Evolutionary conservation across 2,113 vertebrate genomes (phyloP).

Genomic region (Saccopteryx leptura): DNA sequence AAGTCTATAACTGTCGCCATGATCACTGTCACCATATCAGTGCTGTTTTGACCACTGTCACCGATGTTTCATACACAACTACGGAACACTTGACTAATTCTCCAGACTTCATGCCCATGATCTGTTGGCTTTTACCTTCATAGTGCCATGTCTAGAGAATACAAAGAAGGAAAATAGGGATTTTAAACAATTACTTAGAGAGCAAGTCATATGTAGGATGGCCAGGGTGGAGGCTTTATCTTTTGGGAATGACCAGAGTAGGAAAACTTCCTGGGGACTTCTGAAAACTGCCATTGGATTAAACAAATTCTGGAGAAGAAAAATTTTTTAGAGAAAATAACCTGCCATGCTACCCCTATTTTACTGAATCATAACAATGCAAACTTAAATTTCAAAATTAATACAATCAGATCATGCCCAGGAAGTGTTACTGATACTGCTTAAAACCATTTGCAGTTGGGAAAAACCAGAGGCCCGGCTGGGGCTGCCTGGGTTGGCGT

Average conservation of each 20-base stretch:
- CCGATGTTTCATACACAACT: not conserved
- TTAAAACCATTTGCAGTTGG: not conserved
- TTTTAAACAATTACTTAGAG: not conserved
- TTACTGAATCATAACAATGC: not conserved
- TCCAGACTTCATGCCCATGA: not conserved
- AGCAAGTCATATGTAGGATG: not conserved
- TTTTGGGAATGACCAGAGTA: not conserved
- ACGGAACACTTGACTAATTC: not conserved
- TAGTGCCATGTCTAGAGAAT: not conserved
- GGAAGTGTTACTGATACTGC: not conserved
- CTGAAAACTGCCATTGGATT: slow-evolving; percentile 4
- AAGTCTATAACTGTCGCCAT: not conserved
- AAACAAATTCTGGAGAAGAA: not conserved
- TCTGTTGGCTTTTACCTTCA: not conserved
- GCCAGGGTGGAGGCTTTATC: not conserved
- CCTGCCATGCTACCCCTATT: not conserved
- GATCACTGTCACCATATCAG: not conserved
- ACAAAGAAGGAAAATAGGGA: not conserved
- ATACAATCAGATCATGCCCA: not conserved
- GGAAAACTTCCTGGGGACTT: not conserved
- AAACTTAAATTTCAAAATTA: slow-evolving; percentile 49
- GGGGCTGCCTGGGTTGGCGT: not conserved
- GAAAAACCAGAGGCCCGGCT: not conserved
- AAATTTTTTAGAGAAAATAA: not conserved
- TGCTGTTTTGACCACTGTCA: not conserved